Conservation (phyloP, 2,113 vertebrate genomes). For the Piprites chloris region DNA sequence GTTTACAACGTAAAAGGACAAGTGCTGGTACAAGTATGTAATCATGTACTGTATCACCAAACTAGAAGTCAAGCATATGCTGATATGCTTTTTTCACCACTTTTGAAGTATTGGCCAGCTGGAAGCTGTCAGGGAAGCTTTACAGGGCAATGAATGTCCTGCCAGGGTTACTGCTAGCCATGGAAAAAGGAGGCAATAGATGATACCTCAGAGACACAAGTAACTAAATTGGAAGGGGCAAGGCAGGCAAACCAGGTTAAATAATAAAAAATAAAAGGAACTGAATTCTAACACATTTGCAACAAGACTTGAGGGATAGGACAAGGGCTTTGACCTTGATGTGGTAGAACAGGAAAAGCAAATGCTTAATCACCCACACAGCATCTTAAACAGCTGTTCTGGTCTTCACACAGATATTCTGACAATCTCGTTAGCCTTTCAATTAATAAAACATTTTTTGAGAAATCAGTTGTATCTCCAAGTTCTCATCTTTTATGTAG, state of each 20-base stretch:
- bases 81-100: background rate
- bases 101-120: background rate
- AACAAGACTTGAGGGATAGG: background rate
- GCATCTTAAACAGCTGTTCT: background rate
- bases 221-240: background rate
- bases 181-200: background rate
- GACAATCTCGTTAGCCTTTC: background rate
- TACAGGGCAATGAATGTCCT: background rate
- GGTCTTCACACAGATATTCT: background rate
- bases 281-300: background rate
- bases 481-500: background rate
- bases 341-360: background rate
- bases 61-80: background rate
- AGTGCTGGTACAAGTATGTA: background rate
- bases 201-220: background rate
- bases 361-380: background rate
- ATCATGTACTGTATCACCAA: background rate
- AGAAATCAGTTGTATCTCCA: background rate
- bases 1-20: background rate
- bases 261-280: background rate
- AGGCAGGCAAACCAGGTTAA: background rate
- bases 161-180: background rate
- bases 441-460: slow-evolving; percentile 31
- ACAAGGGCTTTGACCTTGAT: background rate
- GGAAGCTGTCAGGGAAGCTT: background rate